These are phyloP conservation scores for Paramormyrops hopkinsi DNA, from an alignment of 2,797 vertebrate genomes.

Conservation along the genomic window DNA sequence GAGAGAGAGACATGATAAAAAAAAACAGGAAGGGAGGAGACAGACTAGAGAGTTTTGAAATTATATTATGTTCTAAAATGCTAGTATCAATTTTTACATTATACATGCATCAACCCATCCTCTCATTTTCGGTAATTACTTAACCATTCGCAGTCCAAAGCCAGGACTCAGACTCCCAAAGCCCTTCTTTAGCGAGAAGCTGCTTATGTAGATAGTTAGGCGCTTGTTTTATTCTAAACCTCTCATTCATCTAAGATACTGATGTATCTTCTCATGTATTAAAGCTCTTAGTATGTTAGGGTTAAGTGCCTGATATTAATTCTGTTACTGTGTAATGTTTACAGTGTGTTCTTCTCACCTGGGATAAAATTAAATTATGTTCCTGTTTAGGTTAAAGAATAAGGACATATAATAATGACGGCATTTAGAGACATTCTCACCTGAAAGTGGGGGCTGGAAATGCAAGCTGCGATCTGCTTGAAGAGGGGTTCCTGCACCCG, in stretches of 20 bases:
- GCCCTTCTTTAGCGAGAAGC: background rate
- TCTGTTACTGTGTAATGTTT: background rate
- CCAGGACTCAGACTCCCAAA: background rate
- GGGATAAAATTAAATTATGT: background rate
- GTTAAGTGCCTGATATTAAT: background rate
- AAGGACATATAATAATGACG: background rate
- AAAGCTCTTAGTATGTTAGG: background rate
- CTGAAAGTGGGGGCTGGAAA: constrained; percentile 91
- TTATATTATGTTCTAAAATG: constrained; percentile 1
- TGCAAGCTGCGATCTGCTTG: constrained; percentile 81
- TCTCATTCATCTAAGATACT: background rate
- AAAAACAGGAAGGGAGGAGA: background rate
- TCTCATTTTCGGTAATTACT: background rate
- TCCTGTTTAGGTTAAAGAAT: background rate
- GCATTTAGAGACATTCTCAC: constrained; percentile 34
- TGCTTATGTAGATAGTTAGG: background rate
- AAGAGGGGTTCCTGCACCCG: constrained; percentile 86
- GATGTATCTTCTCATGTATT: background rate
- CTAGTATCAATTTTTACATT: background rate
- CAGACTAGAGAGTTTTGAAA: background rate
- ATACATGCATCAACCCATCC: background rate
- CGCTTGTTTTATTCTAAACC: background rate
- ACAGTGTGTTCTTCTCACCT: background rate
- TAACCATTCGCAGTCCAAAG: background rate
- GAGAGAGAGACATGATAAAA: background rate